Evolutionary conservation across 2,113 vertebrate species (phyloP).

Genomic region (Lepus timidus): DNA sequence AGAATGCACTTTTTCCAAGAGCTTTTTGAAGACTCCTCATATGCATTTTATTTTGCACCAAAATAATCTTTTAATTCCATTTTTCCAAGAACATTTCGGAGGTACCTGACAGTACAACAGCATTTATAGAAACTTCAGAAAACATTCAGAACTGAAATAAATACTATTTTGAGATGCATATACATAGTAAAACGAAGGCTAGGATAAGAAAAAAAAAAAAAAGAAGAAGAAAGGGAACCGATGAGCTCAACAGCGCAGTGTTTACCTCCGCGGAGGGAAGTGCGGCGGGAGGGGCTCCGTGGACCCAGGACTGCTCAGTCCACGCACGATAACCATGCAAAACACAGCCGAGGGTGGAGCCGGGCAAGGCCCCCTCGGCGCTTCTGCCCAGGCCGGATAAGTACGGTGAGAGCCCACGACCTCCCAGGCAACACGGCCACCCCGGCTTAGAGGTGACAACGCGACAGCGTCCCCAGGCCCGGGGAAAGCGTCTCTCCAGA

Average conservation of each 20-base stretch:
- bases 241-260: constrained; percentile 12
- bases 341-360: neutral
- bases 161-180: neutral
- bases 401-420: neutral
- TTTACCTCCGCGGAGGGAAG: neutral
- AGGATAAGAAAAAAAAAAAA: neutral
- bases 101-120: neutral
- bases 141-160: constrained; percentile 35
- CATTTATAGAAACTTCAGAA: constrained; percentile 57
- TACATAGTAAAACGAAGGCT: neutral
- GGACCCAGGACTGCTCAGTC: too few species aligned
- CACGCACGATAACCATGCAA: too few species aligned
- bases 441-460: neutral
- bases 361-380: neutral
- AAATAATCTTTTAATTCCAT: too few species aligned
- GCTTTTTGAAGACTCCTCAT: too few species aligned
- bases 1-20: too few species aligned
- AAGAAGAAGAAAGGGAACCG: neutral
- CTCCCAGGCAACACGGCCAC: neutral
- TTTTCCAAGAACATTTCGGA: too few species aligned
- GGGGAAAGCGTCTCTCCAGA: neutral
- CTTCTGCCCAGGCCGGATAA: neutral
- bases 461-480: constrained; percentile 50
- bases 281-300: neutral
- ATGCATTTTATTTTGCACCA: too few species aligned